Evolutionary conservation across 2,888 invertebrate genomes (phyloP).

Genomic region (Serripes groenlandicus): DNA sequence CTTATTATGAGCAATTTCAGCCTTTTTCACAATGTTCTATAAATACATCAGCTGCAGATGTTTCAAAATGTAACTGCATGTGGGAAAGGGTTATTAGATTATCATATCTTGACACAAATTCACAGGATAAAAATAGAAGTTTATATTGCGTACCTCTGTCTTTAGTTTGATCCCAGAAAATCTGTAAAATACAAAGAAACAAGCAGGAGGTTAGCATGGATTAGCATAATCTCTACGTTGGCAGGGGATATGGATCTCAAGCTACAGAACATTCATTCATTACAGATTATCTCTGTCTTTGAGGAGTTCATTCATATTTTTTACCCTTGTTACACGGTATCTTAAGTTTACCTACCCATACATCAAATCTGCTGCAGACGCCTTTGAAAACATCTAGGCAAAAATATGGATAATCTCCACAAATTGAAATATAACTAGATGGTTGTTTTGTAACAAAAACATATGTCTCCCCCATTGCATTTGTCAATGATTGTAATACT

Average conservation of each 20-base stretch:
- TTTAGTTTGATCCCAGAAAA: conserved; percentile 83
- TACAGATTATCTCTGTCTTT: background rate
- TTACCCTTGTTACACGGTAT: too few species aligned
- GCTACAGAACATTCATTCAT: conserved; percentile 10
- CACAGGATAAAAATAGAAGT: background rate
- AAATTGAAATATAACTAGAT: too few species aligned
- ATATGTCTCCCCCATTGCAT: too few species aligned
- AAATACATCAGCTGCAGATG: background rate
- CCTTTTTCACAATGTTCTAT: background rate
- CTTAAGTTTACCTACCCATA: too few species aligned
- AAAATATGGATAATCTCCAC: too few species aligned
- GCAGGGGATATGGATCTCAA: background rate
- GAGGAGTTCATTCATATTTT: background rate
- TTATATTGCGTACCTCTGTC: conserved; percentile 76
- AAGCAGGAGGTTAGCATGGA: background rate
- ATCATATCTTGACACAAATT: too few species aligned
- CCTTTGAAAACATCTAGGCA: too few species aligned
- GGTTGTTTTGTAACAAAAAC: too few species aligned
- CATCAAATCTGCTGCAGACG: too few species aligned
- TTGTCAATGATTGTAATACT: too few species aligned
- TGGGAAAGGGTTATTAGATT: background rate
- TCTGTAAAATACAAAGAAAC: conserved; percentile 67
- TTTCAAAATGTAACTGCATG: background rate
- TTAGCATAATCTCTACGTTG: conserved; percentile 2
- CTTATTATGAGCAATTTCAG: background rate